Evolutionary conservation across 1,140 invertebrate species (phyloP).

Genomic region (Leptopilina boulardi): DNA sequence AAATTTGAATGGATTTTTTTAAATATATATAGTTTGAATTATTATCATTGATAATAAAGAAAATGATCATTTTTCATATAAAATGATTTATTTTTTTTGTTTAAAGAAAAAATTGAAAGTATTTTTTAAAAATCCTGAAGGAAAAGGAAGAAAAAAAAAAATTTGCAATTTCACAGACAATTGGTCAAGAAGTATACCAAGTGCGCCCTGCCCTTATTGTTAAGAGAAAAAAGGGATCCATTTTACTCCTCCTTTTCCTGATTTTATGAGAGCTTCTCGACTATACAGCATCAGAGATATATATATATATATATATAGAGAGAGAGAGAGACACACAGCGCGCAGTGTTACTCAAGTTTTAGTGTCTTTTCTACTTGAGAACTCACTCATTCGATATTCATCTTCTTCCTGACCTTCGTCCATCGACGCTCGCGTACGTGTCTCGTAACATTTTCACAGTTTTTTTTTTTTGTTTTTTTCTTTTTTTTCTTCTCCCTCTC

Average conservation of each 20-base stretch:
- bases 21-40: too few relatives aligned
- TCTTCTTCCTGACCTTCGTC: conserved; percentile 21
- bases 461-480: background rate
- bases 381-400: conserved; percentile 30
- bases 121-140: too few relatives aligned
- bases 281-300: too few relatives aligned
- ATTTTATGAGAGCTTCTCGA: background rate
- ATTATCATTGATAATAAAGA: too few relatives aligned
- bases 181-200: background rate
- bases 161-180: background rate
- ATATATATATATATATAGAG: too few relatives aligned
- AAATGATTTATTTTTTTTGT: too few relatives aligned
- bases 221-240: background rate
- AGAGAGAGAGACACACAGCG: too few relatives aligned
- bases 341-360: conserved; percentile 7
- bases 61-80: too few relatives aligned
- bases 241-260: conserved; percentile 25
- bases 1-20: too few relatives aligned
- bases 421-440: conserved; percentile 16
- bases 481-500: too few relatives aligned
- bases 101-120: too few relatives aligned
- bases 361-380: conserved; percentile 19
- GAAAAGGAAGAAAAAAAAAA: background rate
- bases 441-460: background rate
- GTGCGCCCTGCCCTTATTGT: background rate